Base-by-base conservation (phyloP, 2,113 vertebrate species). In the Tamias sibiricus region DNA sequence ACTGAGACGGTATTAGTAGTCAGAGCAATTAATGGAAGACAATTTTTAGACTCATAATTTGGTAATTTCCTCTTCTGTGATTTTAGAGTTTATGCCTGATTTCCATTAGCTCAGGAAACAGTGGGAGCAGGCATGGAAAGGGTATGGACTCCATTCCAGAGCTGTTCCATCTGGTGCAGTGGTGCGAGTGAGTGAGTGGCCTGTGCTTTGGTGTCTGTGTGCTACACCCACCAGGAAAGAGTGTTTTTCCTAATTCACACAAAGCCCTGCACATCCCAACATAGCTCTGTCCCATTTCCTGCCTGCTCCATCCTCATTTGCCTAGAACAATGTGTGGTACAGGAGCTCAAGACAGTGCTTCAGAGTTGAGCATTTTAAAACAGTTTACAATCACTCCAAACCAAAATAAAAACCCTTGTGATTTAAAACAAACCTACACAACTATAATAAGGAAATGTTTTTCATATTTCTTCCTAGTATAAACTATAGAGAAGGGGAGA, bases 401-500 rank as follows among this genome's bases (percentile, higher is more conserved):
- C 10, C 2, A n/a, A 77, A 47, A 49, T 9, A 47, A 49, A 49
- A 49, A 49, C 12, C 47, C 12, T 82, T 76, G 20, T 77, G 57
- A 44, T 64, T 90, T 52, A 74, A 80, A 87, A 47, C 90, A 87
- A 95, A 94, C 10, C 13, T 68, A 47, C 40, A 16, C 79, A 97
- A 35, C 24, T 93, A 1, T 79, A 74, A 68, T 86, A 77, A 86
- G 13, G 37, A 93, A 71, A 64, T 49, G 10, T 49, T 93, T 95
- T 95, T 40, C 57, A 57, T 75, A 32, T 69, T 75, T 91, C 16
- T 95, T 52, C 10, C 22, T 95, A 35, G 62, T 91, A 84, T 90
- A 75, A 91, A 66, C 42, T 79, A 28, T 17, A 71, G 83, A 57
- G 83, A 91, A 95, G n/a, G 44, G 30, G 32, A 83, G 37, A 84